Base-by-base conservation (phyloP, 2,797 vertebrate genomes). In the Adelosebastes latens region DNA sequence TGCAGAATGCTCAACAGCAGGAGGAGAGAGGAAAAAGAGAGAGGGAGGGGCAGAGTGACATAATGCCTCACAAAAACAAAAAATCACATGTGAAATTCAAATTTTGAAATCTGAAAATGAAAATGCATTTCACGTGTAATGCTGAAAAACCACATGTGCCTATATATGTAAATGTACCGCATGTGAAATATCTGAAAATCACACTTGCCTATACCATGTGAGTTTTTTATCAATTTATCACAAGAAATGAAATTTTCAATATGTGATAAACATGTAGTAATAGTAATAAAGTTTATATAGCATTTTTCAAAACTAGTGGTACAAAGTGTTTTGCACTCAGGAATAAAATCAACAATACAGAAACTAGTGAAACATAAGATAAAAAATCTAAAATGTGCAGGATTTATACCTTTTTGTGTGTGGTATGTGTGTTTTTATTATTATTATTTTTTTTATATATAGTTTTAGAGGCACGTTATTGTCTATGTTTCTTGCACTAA, bases 21-120 rank as follows among this genome's bases (percentile, higher is more conserved):
- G 74, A 80, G 73, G 72, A 79, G 71, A 76, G 72, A 78, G 64
- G 63, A 13, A 59, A 13, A 59, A 36, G 27, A 72, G 22, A 52
- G 63, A 62, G 61, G 58, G 56, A 78, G 55, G 64, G 67, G 65
- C 25, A 61, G 31, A 55, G 53, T 36, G 55, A 79, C 16, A 77
- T 42, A 64, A 63, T 18, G 27, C n/a, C 11, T 42, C 6, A 49
- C 8, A 49, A 32, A 39, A 25, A 6, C 1, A 25, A 64, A 18
- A 18, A 65, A 42, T 46, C 27, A 29, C 18, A 31, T 59, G 13
- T 58, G 31, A 46, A 13, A 46, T 14, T 36, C 18, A 4, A 25
- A 72, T 72, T 55, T 59, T 59, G 2, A 29, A 29, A 42, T 71
- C 36, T 29, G 12, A 31, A 42, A 42, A 60, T 42, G 7, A 49